Base-by-base conservation (phyloP, 2,888 invertebrate species). In the Epistrophe eligans region DNA sequence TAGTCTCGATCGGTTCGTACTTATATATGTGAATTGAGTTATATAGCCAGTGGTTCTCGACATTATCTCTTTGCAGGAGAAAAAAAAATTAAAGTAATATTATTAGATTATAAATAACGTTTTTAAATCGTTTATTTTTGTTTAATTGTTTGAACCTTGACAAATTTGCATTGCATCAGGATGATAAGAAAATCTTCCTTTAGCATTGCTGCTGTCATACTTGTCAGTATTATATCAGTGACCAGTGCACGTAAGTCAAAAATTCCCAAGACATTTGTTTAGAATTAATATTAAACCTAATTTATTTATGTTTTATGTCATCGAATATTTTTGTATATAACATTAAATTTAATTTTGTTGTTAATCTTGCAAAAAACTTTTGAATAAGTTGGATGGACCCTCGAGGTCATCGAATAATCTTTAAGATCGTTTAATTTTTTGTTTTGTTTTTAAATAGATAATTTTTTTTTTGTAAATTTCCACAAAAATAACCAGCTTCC, bases 211-310 rank as follows among this genome's bases (percentile, higher is more conserved):
- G 62, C 48, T 43, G 28, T 77, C 19, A 48, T 84, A 45, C 40
- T 80, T 48, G 24, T 77, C 72, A 52, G 57, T 32, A n/a, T 52
- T 4, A 35, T 60, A 55, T 76, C 80, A 55, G 24, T 52, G 2
- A 32, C 72, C 52, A 84, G 55, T 77, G 77, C 81, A 84, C 84
- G 84, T 84, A 84, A 84, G 84, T 84, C 15, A 5, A 64, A 24
- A 32, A 40, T 15, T 1, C 28, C 38, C n/a, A 43, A 67, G 13
- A 17, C 11, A 32, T 58, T 67, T 83, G 32, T 67, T 32, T 67
- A 11, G 28, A 67, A 50, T 9, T 13, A n/a, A 55, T 45, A 6
- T 35, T 50, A 66, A 77, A 66, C 66, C 57, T 45, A 67, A 72
- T 67, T 83, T 35, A 15, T 57, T 64, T 38, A 58, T 50, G 74